phyloP scores from a whole-genome alignment of 2,888 invertebrate species.

The Disparrhopalites patrizii region DNA sequence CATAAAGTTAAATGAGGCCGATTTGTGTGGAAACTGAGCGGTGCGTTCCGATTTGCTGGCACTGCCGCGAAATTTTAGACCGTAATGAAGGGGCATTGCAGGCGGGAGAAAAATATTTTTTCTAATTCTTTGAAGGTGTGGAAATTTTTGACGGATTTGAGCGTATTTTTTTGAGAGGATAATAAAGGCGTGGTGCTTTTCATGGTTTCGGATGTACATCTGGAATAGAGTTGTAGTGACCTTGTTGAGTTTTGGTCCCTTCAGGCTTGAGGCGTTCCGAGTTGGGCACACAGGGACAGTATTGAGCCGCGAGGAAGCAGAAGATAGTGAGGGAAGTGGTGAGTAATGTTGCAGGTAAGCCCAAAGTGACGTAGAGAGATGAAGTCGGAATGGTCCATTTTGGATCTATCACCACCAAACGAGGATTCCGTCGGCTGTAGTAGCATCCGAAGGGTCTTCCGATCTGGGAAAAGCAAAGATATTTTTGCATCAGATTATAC shows the following conservation, averaged over 20 bases:
- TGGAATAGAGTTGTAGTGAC: constrained; percentile 24
- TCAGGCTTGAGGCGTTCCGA: constrained; percentile 17
- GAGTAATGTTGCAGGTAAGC: constrained; percentile 19
- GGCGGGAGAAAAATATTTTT: no score
- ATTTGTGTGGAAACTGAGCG: no score
- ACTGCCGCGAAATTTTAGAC: no score
- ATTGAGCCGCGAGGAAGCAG: constrained; percentile 11
- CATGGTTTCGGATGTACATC: constrained; percentile 10
- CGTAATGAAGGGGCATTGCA: no score
- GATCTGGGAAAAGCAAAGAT: no score
- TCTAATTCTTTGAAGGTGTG: no score
- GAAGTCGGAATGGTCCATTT: constrained; percentile 16
- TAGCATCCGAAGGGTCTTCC: constrained; percentile 24
- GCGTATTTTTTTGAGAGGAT: no score
- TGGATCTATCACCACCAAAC: constrained; percentile 19
- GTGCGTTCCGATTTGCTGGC: no score
- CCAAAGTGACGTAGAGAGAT: constrained; percentile 14
- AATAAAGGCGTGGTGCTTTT: no score
- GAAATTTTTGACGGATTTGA: no score
- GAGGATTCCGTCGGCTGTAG: constrained; percentile 24
- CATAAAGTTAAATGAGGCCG: no score
- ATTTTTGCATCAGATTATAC: no score
- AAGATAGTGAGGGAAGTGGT: constrained; percentile 17
- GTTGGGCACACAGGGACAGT: constrained; percentile 20
- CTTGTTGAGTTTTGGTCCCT: constrained; percentile 14